Evolutionary conservation across 2,113 vertebrate genomes (phyloP).

Genomic region (Sorex araneus): DNA sequence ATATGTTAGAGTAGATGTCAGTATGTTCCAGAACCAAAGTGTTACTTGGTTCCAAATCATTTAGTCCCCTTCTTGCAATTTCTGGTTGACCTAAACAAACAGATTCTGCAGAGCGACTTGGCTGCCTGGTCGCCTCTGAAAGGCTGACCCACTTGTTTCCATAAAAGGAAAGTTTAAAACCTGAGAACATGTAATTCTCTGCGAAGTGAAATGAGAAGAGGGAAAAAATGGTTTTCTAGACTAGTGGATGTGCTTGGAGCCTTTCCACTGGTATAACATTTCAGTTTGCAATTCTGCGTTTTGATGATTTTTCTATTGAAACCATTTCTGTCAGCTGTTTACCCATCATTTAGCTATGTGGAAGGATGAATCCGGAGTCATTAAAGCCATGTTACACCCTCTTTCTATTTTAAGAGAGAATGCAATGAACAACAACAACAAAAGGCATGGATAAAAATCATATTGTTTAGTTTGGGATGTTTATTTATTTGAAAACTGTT

Average conservation of each 20-base stretch:
- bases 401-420: conserved; percentile 31
- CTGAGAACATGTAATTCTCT: conserved; percentile 15
- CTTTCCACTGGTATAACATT: conserved; percentile 30
- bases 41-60: conserved; percentile 76
- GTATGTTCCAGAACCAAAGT: conserved; percentile 70
- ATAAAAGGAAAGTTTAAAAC: conserved; percentile 67
- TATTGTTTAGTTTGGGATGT: not conserved
- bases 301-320: not conserved
- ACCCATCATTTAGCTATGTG: not conserved
- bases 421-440: not conserved
- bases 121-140: conserved; percentile 65
- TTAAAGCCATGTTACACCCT: not conserved
- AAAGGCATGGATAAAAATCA: not conserved
- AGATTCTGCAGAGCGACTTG: conserved; percentile 68
- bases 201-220: conserved; percentile 70
- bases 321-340: not conserved
- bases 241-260: not conserved
- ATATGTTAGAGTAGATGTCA: conserved; percentile 72
- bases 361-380: not conserved
- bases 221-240: conserved; percentile 44
- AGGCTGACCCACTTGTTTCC: conserved; percentile 74
- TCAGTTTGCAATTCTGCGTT: conserved; percentile 42
- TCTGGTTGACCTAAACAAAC: conserved; percentile 71
- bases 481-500: conserved; percentile 27
- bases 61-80: conserved; percentile 67